phyloP scores from a whole-genome alignment of 2,888 invertebrate species.

The Dasypogon diadema region DNA sequence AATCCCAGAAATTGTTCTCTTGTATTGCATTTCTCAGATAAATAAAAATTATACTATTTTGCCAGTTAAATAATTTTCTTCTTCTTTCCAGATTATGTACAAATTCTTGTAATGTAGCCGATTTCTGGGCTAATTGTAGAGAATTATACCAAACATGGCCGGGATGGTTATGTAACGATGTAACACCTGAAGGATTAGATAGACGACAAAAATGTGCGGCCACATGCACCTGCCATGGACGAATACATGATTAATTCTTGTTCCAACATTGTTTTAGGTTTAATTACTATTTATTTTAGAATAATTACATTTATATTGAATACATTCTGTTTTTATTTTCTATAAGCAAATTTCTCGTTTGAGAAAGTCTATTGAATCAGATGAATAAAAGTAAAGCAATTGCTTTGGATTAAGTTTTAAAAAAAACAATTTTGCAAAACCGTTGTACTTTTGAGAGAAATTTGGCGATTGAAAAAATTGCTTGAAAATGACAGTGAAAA shows the following conservation, averaged over 20 bases:
- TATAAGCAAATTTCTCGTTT: too few species aligned
- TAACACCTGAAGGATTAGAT: constrained; percentile 70
- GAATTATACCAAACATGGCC: constrained; percentile 73
- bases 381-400: too few species aligned
- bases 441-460: too few species aligned
- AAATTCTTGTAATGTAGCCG: constrained; percentile 77
- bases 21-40: too few species aligned
- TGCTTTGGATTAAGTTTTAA: too few species aligned
- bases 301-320: constrained; percentile 1
- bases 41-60: too few species aligned
- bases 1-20: too few species aligned
- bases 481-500: too few species aligned
- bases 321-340: not conserved
- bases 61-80: too few species aligned
- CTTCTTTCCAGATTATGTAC: constrained; percentile 73
- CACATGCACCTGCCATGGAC: constrained; percentile 77
- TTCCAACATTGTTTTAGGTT: not conserved
- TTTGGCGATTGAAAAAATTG: too few species aligned
- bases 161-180: constrained; percentile 73
- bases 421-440: too few species aligned
- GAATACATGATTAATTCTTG: constrained; percentile 67
- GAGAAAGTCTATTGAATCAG: too few species aligned
- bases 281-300: constrained; percentile 22
- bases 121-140: constrained; percentile 80
- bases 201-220: constrained; percentile 75